Evolutionary conservation across 1,140 invertebrate species (phyloP), one percentile per base, ranked within the genome.

Genomic region (Meloidogyne floridensis): DNA sequence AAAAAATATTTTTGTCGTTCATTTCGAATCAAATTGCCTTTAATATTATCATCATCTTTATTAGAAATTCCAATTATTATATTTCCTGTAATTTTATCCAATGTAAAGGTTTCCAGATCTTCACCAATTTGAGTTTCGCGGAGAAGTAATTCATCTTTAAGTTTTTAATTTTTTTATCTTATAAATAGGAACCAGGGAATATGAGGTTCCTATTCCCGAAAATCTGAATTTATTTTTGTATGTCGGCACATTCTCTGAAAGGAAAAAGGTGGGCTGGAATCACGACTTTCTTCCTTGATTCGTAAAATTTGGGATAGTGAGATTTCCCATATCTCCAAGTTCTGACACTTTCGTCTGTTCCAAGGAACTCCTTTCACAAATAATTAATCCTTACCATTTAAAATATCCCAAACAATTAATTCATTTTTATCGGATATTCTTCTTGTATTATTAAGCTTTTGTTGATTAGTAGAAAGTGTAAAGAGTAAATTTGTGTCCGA

Each of bases 381-480:
- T 4, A 10, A 2, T 2, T 9, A 56, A 56, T 15, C 13, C 2
- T 13, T 56, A 56, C 54, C 54, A 11, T 65, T 65, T 65, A n/a
- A 65, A n/a, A 65, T n/a, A 65, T 65, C 56, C 56, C 56, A 65
- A 65, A 65, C 56, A 65, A 65, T 65, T 65, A 65, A 65, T 65
- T 65, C 56, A 65, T n/a, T 65, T 7, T 65, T 65, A 5, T n/a
- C 56, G 0, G 3, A 2, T 1, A 56, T n/a, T 65, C 15, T 65
- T 65, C 56, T 65, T 65, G 15, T 11, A 65, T 65, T n/a, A n/a
- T n/a, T 65, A n/a, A 15, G 56, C n/a, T 65, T 65, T 47, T 47
- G 43, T 47, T 65, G 15, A n/a, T 65, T 65, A n/a, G 15, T 65
- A n/a, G n/a, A 13, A 65, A 65, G 56, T 65, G 56, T 65, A 65